Percentiles rank a stretch among this genome's conserved stretches.
phyloP scores from a whole-genome alignment of 2,888 invertebrate species.

The Chrysolina americana region DNA sequence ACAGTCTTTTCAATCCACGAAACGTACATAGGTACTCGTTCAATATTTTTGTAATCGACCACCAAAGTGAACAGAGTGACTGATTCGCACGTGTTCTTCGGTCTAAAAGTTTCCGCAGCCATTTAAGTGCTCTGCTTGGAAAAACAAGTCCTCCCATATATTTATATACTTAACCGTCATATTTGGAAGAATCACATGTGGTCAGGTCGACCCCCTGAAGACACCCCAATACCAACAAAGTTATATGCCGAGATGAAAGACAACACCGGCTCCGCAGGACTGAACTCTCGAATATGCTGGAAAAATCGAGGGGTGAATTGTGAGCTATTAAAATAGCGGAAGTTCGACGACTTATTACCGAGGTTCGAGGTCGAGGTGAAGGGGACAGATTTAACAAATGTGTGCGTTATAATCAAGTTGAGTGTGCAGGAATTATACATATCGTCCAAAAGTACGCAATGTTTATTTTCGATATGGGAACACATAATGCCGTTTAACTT shows the following conservation, averaged over 20 bases:
- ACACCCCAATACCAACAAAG: constrained; percentile 9
- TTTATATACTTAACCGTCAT: constrained; percentile 16
- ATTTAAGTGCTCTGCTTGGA: constrained; percentile 28
- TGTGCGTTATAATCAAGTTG: too few species aligned
- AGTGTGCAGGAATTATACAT: too few species aligned
- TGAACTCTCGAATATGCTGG: constrained; percentile 39
- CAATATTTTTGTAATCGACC: too few species aligned
- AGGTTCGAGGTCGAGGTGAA: constrained; percentile 57
- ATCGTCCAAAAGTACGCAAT: too few species aligned
- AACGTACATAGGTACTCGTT: too few species aligned
- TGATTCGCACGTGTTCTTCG: constrained; percentile 47
- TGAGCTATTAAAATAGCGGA: constrained; percentile 58
- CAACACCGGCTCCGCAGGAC: constrained; percentile 32
- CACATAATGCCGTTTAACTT: too few species aligned
- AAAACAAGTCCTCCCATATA: constrained; percentile 16
- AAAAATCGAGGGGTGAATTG: constrained; percentile 52
- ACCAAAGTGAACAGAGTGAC: constrained; percentile 18
- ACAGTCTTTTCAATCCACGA: too few species aligned
- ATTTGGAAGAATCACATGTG: constrained; percentile 32
- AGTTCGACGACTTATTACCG: constrained; percentile 56
- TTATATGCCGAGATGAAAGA: constrained; percentile 25
- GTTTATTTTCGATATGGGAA: too few species aligned
- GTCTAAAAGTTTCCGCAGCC: constrained; percentile 43
- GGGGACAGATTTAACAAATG: constrained; percentile 42
- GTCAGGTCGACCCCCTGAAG: constrained; percentile 29